phyloP scores from a whole-genome alignment of 2,888 invertebrate genomes.

The Drosophila ezoana region DNA sequence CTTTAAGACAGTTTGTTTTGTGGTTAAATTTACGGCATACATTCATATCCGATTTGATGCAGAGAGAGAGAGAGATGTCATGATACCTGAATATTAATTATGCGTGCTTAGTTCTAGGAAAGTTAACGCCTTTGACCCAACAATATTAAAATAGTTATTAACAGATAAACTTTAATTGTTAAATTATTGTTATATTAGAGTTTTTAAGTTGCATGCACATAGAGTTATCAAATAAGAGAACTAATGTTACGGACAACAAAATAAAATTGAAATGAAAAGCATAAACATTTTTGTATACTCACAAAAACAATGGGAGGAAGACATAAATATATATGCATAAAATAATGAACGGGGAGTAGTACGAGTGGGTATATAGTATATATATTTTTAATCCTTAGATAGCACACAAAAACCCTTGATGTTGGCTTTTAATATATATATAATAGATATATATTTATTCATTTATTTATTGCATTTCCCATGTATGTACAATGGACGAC shows the following conservation, averaged over 20 bases:
- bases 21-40: conserved; percentile 27
- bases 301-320: conserved; percentile 76
- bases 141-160: conserved; percentile 2
- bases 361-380: conserved; percentile 57
- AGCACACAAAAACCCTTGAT: conserved; percentile 44
- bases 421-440: conserved; percentile 22
- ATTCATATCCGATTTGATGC: conserved; percentile 16
- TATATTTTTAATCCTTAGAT: conserved; percentile 43
- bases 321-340: conserved; percentile 76
- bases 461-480: conserved; percentile 21
- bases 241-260: conserved; percentile 14
- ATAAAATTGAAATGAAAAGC: conserved; percentile 54
- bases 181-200: too few species aligned
- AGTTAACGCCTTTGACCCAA: conserved; percentile 6
- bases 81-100: conserved; percentile 1
- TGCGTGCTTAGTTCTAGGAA: neutral
- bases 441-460: conserved; percentile 20
- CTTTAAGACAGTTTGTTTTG: conserved; percentile 61
- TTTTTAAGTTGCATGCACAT: conserved; percentile 17
- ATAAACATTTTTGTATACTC: conserved; percentile 78
- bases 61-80: conserved; percentile 2
- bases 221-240: neutral
- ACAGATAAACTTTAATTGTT: too few species aligned
- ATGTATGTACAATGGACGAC: conserved; percentile 70
- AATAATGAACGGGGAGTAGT: conserved; percentile 74